Base-by-base conservation (phyloP, 2,797 vertebrate species). In the Pseudochirops cupreus region DNA sequence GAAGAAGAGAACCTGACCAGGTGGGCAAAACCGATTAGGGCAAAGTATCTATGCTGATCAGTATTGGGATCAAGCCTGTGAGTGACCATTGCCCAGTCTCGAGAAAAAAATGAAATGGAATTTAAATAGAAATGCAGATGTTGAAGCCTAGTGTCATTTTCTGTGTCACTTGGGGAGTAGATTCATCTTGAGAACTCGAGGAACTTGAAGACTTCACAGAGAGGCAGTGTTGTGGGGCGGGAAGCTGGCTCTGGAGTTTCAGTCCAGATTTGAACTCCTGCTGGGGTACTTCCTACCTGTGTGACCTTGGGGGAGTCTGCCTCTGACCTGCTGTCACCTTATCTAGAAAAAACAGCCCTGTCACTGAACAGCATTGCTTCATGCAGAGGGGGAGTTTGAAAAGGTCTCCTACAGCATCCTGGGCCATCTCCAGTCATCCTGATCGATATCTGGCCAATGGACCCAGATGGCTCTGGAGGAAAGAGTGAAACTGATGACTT, bases 131-230 rank as follows among this genome's bases (percentile, higher is more conserved):
- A 98, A 93, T 91, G 52, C 92, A 16, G 94, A 5, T 95, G 98
- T 96, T 13, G 97, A 98, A 94, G 97, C 95, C 28, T 31, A 16
- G 53, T 95, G 91, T 96, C 93, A 56, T 95, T 96, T 97, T 95
- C 96, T 97, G 91, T 97, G 91, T 94, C 95, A 93, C 94, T 93
- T 82, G 95, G 94, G 96, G 97, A 95, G 91, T 33, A 97, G 93
- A 53, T 92, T 95, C 31, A 33, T 62, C 13, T 33, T n/a, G n/a
- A 67, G 33, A 67, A 33, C 33, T n/a, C 33, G n/a, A n/a, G 33
- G 33, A 67, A n/a, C 50, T 90, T 11, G 1, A 93, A 53, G 91
- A 93, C 33, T 67, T 67, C 62, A 74, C 67, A 74, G 67, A 74
- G 67, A 74, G 67, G n/a, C 67, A 74, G 33, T 18, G 18, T n/a